Percentiles rank a stretch among this genome's conserved stretches.
phyloP scores from a whole-genome alignment of 2,113 vertebrate genomes.

The Poeciliopsis retropinna region DNA sequence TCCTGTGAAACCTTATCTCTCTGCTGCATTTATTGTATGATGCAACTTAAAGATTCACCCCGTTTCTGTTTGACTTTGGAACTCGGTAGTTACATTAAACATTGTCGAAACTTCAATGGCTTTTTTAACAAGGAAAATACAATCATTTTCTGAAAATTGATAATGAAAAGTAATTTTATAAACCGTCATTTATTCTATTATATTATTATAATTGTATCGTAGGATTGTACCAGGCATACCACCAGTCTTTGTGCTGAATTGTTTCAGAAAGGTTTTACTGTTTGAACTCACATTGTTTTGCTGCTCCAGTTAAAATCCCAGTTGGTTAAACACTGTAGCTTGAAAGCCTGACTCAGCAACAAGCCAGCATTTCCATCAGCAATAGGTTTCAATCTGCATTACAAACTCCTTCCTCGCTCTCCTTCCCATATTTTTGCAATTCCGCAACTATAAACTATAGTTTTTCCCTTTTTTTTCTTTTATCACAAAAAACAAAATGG shows the following conservation, averaged over 20 bases:
- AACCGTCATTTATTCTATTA: too few species aligned
- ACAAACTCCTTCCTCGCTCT: neutral
- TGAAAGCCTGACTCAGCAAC: conserved; percentile 77
- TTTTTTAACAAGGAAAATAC: neutral
- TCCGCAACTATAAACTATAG: neutral
- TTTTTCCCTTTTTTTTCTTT: neutral
- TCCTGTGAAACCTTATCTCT: conserved; percentile 4
- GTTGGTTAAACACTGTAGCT: conserved; percentile 65
- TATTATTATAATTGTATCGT: neutral
- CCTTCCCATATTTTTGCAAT: neutral
- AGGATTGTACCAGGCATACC: neutral
- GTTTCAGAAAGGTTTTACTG: neutral
- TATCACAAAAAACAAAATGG: neutral
- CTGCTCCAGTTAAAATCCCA: conserved; percentile 60
- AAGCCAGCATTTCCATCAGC: conserved; percentile 34
- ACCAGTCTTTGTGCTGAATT: neutral
- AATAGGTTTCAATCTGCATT: conserved; percentile 18
- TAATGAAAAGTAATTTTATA: too few species aligned
- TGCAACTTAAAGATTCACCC: neutral
- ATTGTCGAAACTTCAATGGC: neutral
- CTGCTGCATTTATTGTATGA: neutral
- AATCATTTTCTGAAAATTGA: too few species aligned
- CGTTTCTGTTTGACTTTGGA: neutral
- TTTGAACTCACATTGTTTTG: conserved; percentile 21
- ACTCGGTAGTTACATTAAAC: neutral